Percentiles rank a stretch among this genome's conserved stretches.
Conservation (phyloP, 2,113 vertebrate species). For the Asarcornis scutulata region DNA sequence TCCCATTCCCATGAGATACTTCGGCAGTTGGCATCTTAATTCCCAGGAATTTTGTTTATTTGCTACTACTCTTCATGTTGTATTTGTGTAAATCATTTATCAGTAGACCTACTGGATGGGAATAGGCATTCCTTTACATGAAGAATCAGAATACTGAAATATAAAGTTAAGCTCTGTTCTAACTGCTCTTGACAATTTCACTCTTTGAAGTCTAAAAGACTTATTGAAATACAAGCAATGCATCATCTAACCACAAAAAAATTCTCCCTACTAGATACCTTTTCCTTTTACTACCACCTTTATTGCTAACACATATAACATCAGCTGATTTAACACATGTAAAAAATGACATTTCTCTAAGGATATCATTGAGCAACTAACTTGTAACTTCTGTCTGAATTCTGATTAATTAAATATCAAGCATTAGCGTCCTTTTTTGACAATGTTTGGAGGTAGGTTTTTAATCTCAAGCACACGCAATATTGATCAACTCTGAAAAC, state of each 20-base stretch:
- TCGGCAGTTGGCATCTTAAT: not conserved
- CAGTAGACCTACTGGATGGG: not conserved
- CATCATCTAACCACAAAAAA: not conserved
- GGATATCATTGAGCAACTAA: too few relatives aligned
- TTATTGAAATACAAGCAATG: not conserved
- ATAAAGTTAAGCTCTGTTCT: not conserved
- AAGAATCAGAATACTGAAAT: not conserved
- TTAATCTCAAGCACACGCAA: not conserved
- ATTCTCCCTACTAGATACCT: not conserved
- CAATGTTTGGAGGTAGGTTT: not conserved
- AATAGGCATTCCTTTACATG: not conserved
- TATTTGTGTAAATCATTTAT: not conserved
- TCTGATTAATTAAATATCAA: not conserved
- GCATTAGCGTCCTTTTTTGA: not conserved
- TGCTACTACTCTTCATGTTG: not conserved
- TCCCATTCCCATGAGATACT: not conserved
- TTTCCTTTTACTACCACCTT: not conserved
- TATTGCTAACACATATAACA: not conserved
- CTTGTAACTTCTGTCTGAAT: not conserved
- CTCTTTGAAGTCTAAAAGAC: not conserved
- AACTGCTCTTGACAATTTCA: not conserved
- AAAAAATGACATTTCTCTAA: not conserved
- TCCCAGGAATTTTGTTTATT: not conserved
- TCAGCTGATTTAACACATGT: not conserved
- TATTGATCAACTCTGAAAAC: not conserved